phyloP scores from a whole-genome alignment of 2,113 vertebrate species.

The Micromys minutus region DNA sequence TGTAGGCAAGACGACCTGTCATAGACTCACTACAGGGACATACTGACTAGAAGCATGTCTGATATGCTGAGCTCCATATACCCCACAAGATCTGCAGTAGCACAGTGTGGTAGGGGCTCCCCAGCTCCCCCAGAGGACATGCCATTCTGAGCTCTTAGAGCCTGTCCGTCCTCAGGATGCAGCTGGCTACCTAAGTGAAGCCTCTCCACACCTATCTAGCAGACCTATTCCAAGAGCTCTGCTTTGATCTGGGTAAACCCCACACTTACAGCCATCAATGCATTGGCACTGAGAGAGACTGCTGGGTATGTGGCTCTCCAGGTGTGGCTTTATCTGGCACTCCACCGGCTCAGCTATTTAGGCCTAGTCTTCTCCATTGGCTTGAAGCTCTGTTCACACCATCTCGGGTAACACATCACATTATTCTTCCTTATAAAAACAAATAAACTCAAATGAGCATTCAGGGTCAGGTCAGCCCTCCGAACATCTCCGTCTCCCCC shows the following conservation, averaged over 20 bases:
- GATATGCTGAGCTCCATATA: constrained; percentile 31
- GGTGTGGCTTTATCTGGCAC: constrained; percentile 62
- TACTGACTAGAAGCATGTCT: neutral
- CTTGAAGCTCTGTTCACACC: constrained; percentile 76
- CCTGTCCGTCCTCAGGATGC: constrained; percentile 51
- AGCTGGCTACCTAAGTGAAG: constrained; percentile 47
- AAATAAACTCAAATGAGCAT: constrained; percentile 82
- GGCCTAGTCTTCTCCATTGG: constrained; percentile 78
- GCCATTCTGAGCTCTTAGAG: neutral
- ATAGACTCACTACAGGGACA: constrained; percentile 21
- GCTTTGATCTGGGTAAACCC: constrained; percentile 59
- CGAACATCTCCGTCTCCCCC: constrained; percentile 65
- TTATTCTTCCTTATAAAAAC: constrained; percentile 83
- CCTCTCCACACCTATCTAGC: constrained; percentile 54
- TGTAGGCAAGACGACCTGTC: neutral
- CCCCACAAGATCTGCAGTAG: constrained; percentile 44
- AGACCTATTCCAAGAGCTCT: constrained; percentile 43
- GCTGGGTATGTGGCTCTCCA: constrained; percentile 66
- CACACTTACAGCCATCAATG: constrained; percentile 77
- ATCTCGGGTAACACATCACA: constrained; percentile 76
- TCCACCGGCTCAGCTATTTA: constrained; percentile 54
- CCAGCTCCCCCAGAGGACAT: constrained; percentile 14
- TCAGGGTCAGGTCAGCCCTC: constrained; percentile 70
- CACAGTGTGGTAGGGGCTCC: neutral
- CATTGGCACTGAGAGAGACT: constrained; percentile 74